Evolutionary conservation across 2,113 vertebrate genomes (phyloP).

Genomic region (Peromyscus maniculatus): DNA sequence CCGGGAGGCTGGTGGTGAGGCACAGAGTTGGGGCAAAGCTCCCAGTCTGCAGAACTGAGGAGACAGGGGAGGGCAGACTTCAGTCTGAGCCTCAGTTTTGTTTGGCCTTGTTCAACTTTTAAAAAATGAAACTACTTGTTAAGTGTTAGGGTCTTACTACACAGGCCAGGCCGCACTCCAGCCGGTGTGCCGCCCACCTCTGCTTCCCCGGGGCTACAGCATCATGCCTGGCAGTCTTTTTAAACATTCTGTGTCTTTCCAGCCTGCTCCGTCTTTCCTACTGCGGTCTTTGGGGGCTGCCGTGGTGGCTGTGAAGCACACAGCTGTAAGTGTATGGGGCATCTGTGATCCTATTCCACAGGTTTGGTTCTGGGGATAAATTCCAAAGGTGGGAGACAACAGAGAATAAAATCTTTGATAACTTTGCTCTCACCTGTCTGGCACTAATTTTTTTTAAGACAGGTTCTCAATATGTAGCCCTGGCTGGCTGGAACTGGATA

Average conservation of each 20-base stretch:
- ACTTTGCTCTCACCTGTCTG: not conserved
- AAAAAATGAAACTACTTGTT: not conserved
- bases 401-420: not conserved
- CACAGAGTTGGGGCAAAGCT: not conserved
- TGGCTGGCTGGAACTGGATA: not conserved
- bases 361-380: not conserved
- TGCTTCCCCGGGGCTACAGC: not conserved
- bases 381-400: not conserved
- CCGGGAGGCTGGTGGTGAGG: not conserved
- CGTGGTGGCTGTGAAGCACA: no score
- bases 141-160: no score
- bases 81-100: not conserved
- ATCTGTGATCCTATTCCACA: not conserved
- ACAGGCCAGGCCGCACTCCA: not conserved
- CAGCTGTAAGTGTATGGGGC: not conserved
- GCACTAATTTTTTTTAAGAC: not conserved
- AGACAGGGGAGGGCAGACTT: not conserved
- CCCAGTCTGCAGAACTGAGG: not conserved
- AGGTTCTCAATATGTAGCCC: not conserved
- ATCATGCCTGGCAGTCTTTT: not conserved
- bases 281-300: not conserved
- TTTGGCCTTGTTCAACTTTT: not conserved
- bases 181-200: not conserved
- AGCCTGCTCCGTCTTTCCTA: not conserved
- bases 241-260: not conserved